Conservation (phyloP, 2,888 invertebrate species). For the Rhagonycha lutea region DNA sequence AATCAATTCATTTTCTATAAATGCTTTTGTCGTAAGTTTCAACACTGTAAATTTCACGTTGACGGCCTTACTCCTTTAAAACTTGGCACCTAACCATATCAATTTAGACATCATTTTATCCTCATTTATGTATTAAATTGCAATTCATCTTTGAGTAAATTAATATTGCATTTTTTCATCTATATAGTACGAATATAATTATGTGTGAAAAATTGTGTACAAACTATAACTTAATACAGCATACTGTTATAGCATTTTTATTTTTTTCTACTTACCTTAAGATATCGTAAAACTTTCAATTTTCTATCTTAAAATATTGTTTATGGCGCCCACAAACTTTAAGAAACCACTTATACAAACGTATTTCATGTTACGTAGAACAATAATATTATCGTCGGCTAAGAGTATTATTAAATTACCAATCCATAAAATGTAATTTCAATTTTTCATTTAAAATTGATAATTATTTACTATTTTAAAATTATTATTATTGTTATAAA, state of each 20-base stretch:
- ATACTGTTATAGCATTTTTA: conserved; percentile 32
- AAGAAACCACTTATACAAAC: too few species aligned
- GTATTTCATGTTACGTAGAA: too few species aligned
- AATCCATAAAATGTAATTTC: too few species aligned
- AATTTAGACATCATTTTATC: conserved; percentile 34
- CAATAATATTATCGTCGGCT: too few species aligned
- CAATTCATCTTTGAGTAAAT: conserved; percentile 29
- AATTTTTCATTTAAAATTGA: too few species aligned
- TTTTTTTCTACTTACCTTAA: conserved; percentile 6
- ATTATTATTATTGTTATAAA: too few species aligned
- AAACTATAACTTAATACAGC: conserved; percentile 39
- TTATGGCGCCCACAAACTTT: too few species aligned
- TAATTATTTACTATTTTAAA: too few species aligned
- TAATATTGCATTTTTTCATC: conserved; percentile 38
- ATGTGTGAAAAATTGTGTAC: conserved; percentile 39
- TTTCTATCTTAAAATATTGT: too few species aligned
- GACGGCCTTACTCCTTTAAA: conserved; percentile 37
- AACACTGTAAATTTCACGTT: conserved; percentile 30
- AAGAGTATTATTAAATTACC: too few species aligned
- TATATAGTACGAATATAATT: conserved; percentile 37
- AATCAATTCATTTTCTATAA: conserved; percentile 26
- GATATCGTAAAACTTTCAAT: too few species aligned
- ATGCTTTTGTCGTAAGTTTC: conserved; percentile 28
- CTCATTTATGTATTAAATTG: conserved; percentile 29
- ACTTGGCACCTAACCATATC: conserved; percentile 41